phyloP scores from a whole-genome alignment of 2,797 vertebrate genomes.

The Antennarius maculatus region DNA sequence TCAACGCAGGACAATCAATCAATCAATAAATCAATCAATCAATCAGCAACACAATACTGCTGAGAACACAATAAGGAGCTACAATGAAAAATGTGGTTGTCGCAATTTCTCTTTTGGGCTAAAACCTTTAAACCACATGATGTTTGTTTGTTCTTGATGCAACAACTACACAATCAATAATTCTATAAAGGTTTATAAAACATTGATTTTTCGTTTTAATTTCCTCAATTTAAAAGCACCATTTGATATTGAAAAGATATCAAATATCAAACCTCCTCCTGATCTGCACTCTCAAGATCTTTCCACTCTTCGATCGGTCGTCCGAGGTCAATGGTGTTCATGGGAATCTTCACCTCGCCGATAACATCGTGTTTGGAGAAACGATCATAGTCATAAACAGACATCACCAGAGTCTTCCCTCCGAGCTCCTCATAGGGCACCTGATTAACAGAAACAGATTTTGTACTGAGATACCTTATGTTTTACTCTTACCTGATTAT shows the following conservation, averaged over 20 bases:
- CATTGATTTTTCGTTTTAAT: neutral
- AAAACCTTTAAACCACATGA: too few relatives aligned
- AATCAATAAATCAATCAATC: neutral
- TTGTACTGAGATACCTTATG: neutral
- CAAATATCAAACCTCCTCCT: conserved; percentile 92
- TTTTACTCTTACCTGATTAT: neutral
- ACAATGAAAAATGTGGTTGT: neutral
- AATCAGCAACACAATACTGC: neutral
- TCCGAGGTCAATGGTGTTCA: conserved; percentile 96
- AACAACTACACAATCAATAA: neutral
- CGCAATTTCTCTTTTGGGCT: neutral
- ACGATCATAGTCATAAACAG: conserved; percentile 96
- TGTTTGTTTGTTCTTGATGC: neutral
- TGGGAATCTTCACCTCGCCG: conserved; percentile 93
- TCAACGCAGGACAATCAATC: conserved; percentile 5
- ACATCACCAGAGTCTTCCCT: conserved; percentile 94
- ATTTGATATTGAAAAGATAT: conserved; percentile 3
- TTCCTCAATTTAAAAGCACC: neutral
- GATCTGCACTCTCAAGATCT: conserved; percentile 94
- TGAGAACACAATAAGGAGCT: neutral
- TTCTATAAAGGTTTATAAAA: neutral
- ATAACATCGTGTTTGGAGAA: conserved; percentile 99
- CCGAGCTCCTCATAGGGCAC: conserved; percentile 96
- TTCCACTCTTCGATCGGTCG: conserved; percentile 96
- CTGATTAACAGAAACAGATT: conserved; percentile 64